Evolutionary conservation across 2,797 vertebrate species (phyloP).

Genomic region (Bucorvus abyssinicus): DNA sequence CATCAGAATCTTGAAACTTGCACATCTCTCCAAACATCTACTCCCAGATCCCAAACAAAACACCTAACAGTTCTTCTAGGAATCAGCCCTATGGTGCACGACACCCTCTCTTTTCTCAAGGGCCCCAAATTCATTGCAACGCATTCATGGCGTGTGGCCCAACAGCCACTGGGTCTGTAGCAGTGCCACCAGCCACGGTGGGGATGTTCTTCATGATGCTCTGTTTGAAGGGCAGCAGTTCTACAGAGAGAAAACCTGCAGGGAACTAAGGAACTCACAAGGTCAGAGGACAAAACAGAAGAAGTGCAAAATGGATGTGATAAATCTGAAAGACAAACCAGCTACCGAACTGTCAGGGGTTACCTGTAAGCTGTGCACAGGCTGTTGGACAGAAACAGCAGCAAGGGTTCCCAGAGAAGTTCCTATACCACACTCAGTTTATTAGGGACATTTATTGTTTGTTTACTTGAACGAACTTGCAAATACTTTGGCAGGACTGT

Average conservation of each 20-base stretch:
- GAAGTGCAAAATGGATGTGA: not conserved
- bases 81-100: not conserved
- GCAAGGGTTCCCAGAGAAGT: not conserved
- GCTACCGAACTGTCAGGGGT: not conserved
- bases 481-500: not conserved
- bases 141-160: rapidly evolving
- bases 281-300: not conserved
- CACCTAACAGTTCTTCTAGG: not conserved
- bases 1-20: not conserved
- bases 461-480: not conserved
- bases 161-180: not conserved
- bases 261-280: not conserved
- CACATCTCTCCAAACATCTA: not conserved
- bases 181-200: rapidly evolving
- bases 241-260: not conserved
- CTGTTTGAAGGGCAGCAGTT: not conserved
- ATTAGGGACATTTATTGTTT: not conserved
- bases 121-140: not conserved
- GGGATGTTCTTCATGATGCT: not conserved
- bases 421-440: not conserved
- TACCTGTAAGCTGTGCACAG: not conserved
- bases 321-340: not conserved
- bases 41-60: not conserved
- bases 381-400: not conserved
- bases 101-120: not conserved